Evolutionary conservation across 2,797 vertebrate species (phyloP).

Genomic region (Malurus leucopterus): DNA sequence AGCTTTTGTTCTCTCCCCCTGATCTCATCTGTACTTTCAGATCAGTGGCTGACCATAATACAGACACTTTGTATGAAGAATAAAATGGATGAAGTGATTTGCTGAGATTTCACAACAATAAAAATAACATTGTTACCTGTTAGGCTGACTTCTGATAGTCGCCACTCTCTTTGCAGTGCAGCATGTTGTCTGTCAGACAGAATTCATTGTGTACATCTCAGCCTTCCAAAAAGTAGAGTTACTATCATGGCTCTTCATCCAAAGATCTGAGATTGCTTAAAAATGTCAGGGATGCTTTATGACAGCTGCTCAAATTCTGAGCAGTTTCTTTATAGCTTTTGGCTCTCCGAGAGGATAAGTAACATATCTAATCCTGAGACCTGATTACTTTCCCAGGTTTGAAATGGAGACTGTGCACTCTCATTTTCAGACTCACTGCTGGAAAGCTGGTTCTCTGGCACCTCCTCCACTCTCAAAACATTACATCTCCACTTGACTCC

Average conservation of each 20-base stretch:
- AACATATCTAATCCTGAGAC: constrained; percentile 15
- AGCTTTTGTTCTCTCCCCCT: neutral
- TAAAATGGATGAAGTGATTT: neutral
- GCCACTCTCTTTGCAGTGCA: neutral
- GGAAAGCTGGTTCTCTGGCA: neutral
- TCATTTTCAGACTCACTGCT: neutral
- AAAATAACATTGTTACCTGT: neutral
- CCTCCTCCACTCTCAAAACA: neutral
- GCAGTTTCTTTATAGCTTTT: constrained; percentile 37
- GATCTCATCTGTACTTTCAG: neutral
- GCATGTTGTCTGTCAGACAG: neutral
- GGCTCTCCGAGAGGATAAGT: neutral
- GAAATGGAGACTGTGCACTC: neutral
- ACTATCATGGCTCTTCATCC: constrained; percentile 6
- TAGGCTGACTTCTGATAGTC: neutral
- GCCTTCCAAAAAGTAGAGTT: constrained; percentile 13
- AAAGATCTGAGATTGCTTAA: constrained; percentile 43
- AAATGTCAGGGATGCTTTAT: constrained; percentile 51
- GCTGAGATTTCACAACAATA: neutral
- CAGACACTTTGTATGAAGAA: neutral
- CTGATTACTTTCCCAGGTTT: constrained; percentile 16
- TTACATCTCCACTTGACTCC: neutral
- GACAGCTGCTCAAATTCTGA: constrained; percentile 34
- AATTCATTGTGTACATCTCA: constrained; percentile 25
- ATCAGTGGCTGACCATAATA: neutral